A percentile compares a stretch with the other conserved stretches of the same genome.
These are phyloP conservation scores for Drosophila takahashii DNA, from an alignment of 1,140 invertebrate genomes.

Conservation along the genomic window DNA sequence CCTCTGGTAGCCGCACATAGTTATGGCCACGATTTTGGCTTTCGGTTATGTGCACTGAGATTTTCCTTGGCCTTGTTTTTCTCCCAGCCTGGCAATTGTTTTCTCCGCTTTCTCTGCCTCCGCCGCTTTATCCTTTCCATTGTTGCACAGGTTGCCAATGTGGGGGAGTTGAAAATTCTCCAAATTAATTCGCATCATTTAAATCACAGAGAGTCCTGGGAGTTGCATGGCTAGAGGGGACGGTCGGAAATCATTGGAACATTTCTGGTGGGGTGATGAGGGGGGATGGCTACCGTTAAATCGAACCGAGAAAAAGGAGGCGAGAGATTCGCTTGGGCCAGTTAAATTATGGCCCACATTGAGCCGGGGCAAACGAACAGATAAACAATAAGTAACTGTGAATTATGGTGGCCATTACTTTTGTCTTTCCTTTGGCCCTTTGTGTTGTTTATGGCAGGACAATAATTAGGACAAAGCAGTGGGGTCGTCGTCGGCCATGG, in stretches of 20 bases:
- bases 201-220: constrained; percentile 55
- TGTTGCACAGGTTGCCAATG: constrained; percentile 33
- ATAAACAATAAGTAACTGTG: constrained; percentile 84
- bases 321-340: constrained; percentile 15
- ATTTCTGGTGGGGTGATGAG: background rate
- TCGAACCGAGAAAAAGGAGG: constrained; percentile 43
- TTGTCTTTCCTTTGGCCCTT: constrained; percentile 39
- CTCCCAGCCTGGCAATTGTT: constrained; percentile 21
- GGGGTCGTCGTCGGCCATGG: constrained; percentile 1
- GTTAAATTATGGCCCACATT: constrained; percentile 76
- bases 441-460: constrained; percentile 76
- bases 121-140: constrained; percentile 12
- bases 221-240: background rate
- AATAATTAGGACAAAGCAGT: constrained; percentile 70
- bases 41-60: constrained; percentile 72
- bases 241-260: background rate
- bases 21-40: constrained; percentile 80
- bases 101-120: constrained; percentile 1
- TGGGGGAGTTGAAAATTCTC: constrained; percentile 58
- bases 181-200: constrained; percentile 81
- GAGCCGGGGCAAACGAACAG: constrained; percentile 75
- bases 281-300: constrained; percentile 28
- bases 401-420: constrained; percentile 83
- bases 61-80: constrained; percentile 55
- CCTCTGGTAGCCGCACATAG: constrained; percentile 68